phyloP scores from a whole-genome alignment of 1,140 invertebrate genomes.

The Lerema accius region DNA sequence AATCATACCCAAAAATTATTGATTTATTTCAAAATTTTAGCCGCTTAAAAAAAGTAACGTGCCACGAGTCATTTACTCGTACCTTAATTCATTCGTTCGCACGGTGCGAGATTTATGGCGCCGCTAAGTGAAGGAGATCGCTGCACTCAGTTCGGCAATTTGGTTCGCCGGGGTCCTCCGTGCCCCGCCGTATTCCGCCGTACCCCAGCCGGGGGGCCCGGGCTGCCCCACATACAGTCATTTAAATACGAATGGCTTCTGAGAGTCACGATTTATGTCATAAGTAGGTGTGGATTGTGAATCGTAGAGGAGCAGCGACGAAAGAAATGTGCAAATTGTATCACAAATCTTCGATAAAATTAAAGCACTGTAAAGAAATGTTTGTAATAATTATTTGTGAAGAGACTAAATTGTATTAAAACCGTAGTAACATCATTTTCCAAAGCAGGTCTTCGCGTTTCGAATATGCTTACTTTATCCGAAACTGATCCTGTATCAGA shows the following conservation, averaged over 20 bases:
- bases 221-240: slow-evolving; percentile 19
- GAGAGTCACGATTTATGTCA: slow-evolving; percentile 9
- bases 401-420: too few species aligned
- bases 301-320: too few species aligned
- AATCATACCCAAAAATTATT: too few species aligned
- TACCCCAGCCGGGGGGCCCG: not conserved
- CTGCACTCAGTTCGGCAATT: slow-evolving; percentile 44
- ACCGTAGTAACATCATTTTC: not conserved
- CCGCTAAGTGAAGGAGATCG: slow-evolving; percentile 71
- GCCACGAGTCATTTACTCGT: slow-evolving; percentile 42
- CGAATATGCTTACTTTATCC: slow-evolving; percentile 31
- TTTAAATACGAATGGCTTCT: slow-evolving; percentile 31
- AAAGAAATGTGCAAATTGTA: too few species aligned
- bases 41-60: slow-evolving; percentile 22
- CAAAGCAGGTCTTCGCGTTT: slow-evolving; percentile 15
- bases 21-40: too few species aligned
- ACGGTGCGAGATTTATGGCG: slow-evolving; percentile 61
- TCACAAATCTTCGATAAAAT: not conserved
- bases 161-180: slow-evolving; percentile 21
- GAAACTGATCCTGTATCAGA: slow-evolving; percentile 34
- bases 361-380: not conserved
- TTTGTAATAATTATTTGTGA: too few species aligned
- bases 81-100: slow-evolving; percentile 37
- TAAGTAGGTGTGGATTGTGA: slow-evolving; percentile 5
- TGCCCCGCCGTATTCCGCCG: not conserved